Evolutionary conservation across 2,888 invertebrate species (phyloP).

Genomic region (Sinodicranocentrus sp.): DNA sequence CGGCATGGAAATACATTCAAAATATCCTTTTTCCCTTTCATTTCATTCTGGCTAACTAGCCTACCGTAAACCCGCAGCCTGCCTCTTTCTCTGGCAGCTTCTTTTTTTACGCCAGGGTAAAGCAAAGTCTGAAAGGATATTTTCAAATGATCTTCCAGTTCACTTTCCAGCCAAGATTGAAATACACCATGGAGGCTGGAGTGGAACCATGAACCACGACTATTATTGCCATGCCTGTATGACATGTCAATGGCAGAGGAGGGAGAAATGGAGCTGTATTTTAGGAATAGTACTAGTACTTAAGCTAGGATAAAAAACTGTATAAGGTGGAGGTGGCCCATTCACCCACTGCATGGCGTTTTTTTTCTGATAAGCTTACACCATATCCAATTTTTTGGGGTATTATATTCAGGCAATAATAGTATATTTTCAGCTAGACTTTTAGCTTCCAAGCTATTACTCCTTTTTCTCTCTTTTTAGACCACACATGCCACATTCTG

Average conservation of each 20-base stretch:
- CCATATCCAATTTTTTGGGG: background rate
- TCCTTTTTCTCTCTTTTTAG: background rate
- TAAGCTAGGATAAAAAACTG: too few relatives aligned
- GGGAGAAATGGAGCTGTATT: background rate
- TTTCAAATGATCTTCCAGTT: conserved; percentile 2
- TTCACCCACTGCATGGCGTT: conserved; percentile 9
- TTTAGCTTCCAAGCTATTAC: background rate
- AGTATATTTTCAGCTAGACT: background rate
- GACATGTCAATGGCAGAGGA: conserved; percentile 54
- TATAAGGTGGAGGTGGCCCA: conserved; percentile 16
- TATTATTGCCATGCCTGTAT: conserved; percentile 49
- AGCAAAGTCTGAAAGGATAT: background rate
- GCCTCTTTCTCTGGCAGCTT: too few relatives aligned
- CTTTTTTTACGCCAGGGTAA: too few relatives aligned
- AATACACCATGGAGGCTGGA: background rate
- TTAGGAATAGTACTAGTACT: background rate
- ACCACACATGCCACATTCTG: background rate
- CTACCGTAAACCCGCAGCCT: background rate
- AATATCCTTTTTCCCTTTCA: conserved; percentile 9
- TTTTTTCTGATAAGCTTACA: background rate
- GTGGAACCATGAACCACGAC: background rate
- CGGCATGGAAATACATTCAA: too few relatives aligned
- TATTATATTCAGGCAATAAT: too few relatives aligned
- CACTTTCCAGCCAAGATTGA: background rate
- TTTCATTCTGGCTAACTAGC: conserved; percentile 16